Evolutionary conservation across 2,888 invertebrate genomes (phyloP).

Genomic region (Sturmia bella): DNA sequence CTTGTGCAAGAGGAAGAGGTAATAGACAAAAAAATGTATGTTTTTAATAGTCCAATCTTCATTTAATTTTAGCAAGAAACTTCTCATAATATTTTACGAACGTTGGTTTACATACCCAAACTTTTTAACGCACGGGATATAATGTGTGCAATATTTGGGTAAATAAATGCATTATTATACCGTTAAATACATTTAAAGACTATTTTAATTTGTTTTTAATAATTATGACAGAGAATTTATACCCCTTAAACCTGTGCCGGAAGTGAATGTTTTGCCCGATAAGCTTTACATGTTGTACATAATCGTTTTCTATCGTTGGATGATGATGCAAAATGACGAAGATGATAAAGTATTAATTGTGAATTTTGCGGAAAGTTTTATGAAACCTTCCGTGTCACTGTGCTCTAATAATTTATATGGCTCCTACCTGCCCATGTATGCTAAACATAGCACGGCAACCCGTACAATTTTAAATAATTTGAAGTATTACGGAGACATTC

Average conservation of each 20-base stretch:
- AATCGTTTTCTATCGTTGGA: constrained; percentile 76
- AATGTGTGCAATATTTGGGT: constrained; percentile 74
- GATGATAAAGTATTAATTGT: constrained; percentile 70
- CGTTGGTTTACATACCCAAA: constrained; percentile 74
- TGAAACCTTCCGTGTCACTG: constrained; percentile 74
- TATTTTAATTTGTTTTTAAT: background rate
- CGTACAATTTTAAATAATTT: constrained; percentile 74
- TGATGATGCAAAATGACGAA: constrained; percentile 72
- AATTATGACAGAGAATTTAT: constrained; percentile 56
- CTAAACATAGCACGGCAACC: constrained; percentile 71
- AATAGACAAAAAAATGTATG: background rate
- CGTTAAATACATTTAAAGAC: background rate
- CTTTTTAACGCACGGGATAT: constrained; percentile 75
- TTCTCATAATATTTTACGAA: constrained; percentile 52
- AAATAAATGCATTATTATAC: constrained; percentile 12
- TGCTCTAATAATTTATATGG: constrained; percentile 71
- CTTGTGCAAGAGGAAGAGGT: constrained; percentile 69
- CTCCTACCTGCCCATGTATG: constrained; percentile 73
- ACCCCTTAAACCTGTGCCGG: constrained; percentile 34
- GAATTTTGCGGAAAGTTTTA: constrained; percentile 74
- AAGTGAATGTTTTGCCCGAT: constrained; percentile 73
- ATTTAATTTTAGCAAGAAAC: constrained; percentile 45
- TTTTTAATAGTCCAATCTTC: background rate
- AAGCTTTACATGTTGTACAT: constrained; percentile 75
- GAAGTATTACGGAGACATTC: constrained; percentile 68